Evolutionary conservation across 1,140 invertebrate species (phyloP), one percentile per base, ranked within the genome.

Genomic region (Bathynomus jamesi): DNA sequence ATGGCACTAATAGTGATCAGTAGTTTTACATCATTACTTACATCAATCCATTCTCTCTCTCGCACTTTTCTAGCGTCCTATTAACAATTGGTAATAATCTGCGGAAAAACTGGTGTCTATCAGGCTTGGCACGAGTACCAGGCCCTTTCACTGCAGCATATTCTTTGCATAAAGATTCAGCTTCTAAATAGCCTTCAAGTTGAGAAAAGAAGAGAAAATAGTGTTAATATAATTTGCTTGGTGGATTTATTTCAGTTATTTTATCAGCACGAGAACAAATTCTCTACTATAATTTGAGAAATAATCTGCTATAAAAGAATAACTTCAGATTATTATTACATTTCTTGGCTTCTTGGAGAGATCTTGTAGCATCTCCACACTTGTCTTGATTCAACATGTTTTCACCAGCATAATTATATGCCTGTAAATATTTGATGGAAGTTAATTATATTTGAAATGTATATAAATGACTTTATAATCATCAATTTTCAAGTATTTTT

Each of bases 41-140:
- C 87, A 91, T 90, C 65, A 91, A 85, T 74, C 87, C 86, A 83
- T 90, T 90, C 82, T 90, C 89, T 74, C 89, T 80, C 76, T 89
- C 85, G 81, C 88, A 89, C 79, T 91, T 91, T 70, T 90, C 88
- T 62, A 90, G 80, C 10, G 86, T 88, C 61, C 87, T 80, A 73
- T 85, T 84, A 4, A 90, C 82, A 65, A 87, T 79, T 28, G 87
- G 87, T 25, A 84, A 84, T 17, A 90, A 80, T 46, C 84, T 85
- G 73, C 85, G 83, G 79, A 90, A 90, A 80, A 90, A 90, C 32
- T 85, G 78, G 81, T 89, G 89, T 72, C 87, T 83, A 70, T 89
- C 85, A 7, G 87, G 88, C 79, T 86, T 86, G 3, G 87, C 87
- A 40, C 84, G 84, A 11, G 86, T 83, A 4, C 84, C 87, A 4